phyloP scores from a whole-genome alignment of 2,797 vertebrate genomes.

The Tarsius wallacei region DNA sequence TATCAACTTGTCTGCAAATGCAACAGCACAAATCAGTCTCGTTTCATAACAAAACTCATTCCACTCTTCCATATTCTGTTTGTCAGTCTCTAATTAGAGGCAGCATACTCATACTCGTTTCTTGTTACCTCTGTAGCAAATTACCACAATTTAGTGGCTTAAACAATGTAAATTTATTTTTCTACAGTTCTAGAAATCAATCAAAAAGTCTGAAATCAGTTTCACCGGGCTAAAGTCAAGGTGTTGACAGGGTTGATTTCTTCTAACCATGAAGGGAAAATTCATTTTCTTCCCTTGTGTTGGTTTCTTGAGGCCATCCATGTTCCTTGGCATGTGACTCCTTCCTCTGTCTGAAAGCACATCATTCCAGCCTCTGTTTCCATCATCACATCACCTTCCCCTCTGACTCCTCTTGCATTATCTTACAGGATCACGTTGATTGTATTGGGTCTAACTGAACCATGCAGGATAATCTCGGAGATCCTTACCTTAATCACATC shows the following conservation, averaged over 20 bases:
- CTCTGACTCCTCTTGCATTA: not conserved
- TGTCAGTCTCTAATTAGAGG: not conserved
- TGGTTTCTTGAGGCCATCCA: not conserved
- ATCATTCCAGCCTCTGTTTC: not conserved
- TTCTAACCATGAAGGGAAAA: not conserved
- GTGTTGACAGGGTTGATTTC: not conserved
- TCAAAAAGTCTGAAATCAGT: conserved; percentile 15
- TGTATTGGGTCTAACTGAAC: not conserved
- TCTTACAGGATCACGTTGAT: not conserved
- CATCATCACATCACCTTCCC: not conserved
- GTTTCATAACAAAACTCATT: not conserved
- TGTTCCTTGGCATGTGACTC: not conserved
- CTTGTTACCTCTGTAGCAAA: not conserved
- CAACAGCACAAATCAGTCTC: not conserved
- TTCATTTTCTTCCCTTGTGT: not conserved
- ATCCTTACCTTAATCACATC: not conserved
- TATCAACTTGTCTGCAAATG: not conserved
- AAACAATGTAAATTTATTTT: not conserved
- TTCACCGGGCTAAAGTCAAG: not conserved
- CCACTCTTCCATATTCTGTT: not conserved
- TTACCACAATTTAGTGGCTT: not conserved
- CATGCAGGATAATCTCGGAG: not conserved
- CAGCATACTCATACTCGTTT: not conserved
- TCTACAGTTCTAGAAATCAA: not conserved
- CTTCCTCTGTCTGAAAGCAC: not conserved